phyloP scores from a whole-genome alignment of 2,888 invertebrate genomes.

The Epirrhoe alternata region DNA sequence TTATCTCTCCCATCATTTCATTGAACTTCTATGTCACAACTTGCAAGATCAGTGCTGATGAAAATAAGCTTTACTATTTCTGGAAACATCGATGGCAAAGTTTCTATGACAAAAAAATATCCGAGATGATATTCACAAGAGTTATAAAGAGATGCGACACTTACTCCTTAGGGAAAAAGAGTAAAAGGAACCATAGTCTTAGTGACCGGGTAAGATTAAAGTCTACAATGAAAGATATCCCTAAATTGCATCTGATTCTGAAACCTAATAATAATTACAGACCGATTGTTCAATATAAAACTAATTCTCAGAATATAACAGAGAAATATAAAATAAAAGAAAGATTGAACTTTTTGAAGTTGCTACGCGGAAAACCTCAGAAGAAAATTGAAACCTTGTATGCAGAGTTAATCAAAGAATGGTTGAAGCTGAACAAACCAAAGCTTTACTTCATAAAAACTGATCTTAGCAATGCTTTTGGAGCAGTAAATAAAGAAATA shows the following conservation, averaged over 20 bases:
- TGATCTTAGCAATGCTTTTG: slow-evolving; percentile 81
- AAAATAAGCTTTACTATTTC: slow-evolving; percentile 75
- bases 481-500: slow-evolving; percentile 69
- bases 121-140: slow-evolving; percentile 62
- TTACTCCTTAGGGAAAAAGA: slow-evolving; percentile 60
- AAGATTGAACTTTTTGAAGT: slow-evolving; percentile 63
- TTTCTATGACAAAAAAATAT: slow-evolving; percentile 71
- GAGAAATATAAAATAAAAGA: slow-evolving; percentile 72
- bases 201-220: slow-evolving; percentile 56
- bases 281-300: slow-evolving; percentile 75
- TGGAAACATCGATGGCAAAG: slow-evolving; percentile 78
- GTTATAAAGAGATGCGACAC: slow-evolving; percentile 61
- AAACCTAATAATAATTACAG: slow-evolving; percentile 70
- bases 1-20: slow-evolving; percentile 70
- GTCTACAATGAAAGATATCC: slow-evolving; percentile 60
- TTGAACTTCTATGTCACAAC: slow-evolving; percentile 78
- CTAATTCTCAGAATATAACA: slow-evolving; percentile 46
- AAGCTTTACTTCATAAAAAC: slow-evolving; percentile 77
- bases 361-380: slow-evolving; percentile 53
- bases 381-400: slow-evolving; percentile 65
- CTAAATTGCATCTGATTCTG: slow-evolving; percentile 71
- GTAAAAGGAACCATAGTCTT: slow-evolving; percentile 53
- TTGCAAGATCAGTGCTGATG: slow-evolving; percentile 71
- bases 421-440: slow-evolving; percentile 66
- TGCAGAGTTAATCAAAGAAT: slow-evolving; percentile 56